Evolutionary conservation across 2,797 vertebrate species (phyloP).

Genomic region (Pseudopleuronectes americanus): DNA sequence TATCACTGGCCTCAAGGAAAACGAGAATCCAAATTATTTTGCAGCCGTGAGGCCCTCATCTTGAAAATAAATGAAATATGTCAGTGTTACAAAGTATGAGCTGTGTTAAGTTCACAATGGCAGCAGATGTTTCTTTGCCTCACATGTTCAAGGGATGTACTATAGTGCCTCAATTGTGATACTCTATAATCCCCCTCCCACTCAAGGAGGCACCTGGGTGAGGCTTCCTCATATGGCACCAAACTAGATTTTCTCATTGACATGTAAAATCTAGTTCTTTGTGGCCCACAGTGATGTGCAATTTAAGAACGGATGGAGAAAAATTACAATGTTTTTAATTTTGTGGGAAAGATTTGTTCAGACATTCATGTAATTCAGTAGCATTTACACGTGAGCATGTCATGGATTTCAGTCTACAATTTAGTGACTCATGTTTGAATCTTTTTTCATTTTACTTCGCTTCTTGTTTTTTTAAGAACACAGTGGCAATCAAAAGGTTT

Average conservation of each 20-base stretch:
- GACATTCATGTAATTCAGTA: background rate
- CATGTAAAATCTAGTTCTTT: background rate
- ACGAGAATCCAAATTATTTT: no score
- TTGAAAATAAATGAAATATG: no score
- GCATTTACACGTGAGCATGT: background rate
- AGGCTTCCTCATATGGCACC: conserved; percentile 8
- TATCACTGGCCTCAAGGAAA: background rate
- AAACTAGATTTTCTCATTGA: conserved; percentile 8
- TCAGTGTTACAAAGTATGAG: no score
- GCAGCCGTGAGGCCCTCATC: no score
- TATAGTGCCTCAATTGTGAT: conserved; percentile 11
- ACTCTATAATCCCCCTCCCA: conserved; percentile 7
- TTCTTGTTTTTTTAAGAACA: conserved; percentile 3
- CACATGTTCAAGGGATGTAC: background rate
- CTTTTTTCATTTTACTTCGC: conserved; percentile 3
- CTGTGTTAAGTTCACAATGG: background rate
- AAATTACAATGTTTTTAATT: no score
- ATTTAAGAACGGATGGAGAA: no score
- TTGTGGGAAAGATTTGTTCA: background rate
- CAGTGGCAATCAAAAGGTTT: conserved; percentile 18
- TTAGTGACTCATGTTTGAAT: no score
- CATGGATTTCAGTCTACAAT: conserved; percentile 3
- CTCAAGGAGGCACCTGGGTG: conserved; percentile 26
- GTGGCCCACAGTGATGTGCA: background rate
- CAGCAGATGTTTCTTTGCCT: background rate